Evolutionary conservation across 2,888 invertebrate genomes (phyloP).

Genomic region (Drosophila lacicola): DNA sequence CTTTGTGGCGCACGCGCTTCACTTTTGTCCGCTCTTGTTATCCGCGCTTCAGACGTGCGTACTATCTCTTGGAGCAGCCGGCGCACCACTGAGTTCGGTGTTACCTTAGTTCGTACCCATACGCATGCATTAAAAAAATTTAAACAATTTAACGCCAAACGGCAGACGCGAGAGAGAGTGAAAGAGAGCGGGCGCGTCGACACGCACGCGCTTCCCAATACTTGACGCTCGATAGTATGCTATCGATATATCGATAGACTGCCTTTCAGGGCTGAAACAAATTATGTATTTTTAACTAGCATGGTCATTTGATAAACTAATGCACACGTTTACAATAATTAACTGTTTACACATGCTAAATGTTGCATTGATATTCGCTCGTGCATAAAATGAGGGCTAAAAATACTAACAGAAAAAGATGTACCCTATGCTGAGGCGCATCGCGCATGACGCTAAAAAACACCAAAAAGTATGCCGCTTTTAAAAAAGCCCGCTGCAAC

Average conservation of each 20-base stretch:
- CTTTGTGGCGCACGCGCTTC: constrained; percentile 42
- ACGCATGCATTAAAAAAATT: constrained; percentile 24
- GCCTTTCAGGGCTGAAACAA: too few species aligned
- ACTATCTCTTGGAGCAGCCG: constrained; percentile 50
- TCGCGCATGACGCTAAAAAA: not conserved
- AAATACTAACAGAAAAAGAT: too few species aligned
- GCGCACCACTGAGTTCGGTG: constrained; percentile 46
- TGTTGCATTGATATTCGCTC: not conserved
- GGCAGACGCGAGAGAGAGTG: not conserved
- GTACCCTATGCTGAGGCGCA: too few species aligned
- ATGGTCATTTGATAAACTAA: too few species aligned
- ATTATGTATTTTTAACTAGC: too few species aligned
- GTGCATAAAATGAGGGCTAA: not conserved
- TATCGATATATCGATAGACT: constrained; percentile 40
- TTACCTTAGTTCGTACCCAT: constrained; percentile 22
- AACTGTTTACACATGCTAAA: not conserved
- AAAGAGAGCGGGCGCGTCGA: constrained; percentile 21
- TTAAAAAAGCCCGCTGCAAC: not conserved
- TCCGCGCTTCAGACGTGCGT: not conserved
- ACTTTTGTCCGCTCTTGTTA: not conserved
- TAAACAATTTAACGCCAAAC: constrained; percentile 26
- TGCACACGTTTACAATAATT: too few species aligned
- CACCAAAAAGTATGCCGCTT: not conserved
- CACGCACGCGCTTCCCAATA: constrained; percentile 39
- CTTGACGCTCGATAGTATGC: not conserved